These are phyloP conservation scores for Aspidiotus destructor DNA, from an alignment of 2,888 invertebrate genomes.

Conservation along the genomic window DNA sequence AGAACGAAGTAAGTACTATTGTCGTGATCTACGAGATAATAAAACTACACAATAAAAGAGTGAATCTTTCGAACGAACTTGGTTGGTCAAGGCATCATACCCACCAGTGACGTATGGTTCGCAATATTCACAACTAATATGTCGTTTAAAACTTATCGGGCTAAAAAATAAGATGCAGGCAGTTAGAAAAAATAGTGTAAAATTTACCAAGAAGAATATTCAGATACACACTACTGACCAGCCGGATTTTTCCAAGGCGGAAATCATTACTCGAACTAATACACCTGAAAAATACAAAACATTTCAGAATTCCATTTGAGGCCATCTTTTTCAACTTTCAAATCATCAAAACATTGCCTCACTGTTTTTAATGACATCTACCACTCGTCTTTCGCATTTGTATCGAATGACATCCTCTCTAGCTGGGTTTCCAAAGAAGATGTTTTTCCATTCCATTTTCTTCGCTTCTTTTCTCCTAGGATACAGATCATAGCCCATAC, in stretches of 20 bases:
- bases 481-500: constrained; percentile 65
- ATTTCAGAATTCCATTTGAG: background rate
- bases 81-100: constrained; percentile 75
- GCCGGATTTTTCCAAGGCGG: constrained; percentile 67
- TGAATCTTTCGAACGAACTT: constrained; percentile 42
- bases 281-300: constrained; percentile 49
- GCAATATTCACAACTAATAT: constrained; percentile 88
- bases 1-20: constrained; percentile 38
- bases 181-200: background rate
- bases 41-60: background rate
- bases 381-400: constrained; percentile 14
- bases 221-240: constrained; percentile 49
- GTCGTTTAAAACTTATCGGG: constrained; percentile 70
- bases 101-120: constrained; percentile 75
- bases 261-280: constrained; percentile 73
- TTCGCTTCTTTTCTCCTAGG: constrained; percentile 64
- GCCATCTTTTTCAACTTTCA: constrained; percentile 1
- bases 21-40: background rate
- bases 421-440: constrained; percentile 57
- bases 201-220: too few species aligned
- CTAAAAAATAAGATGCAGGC: constrained; percentile 46
- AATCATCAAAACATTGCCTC: background rate
- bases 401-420: constrained; percentile 56
- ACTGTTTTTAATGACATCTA: background rate
- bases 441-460: constrained; percentile 48